These are phyloP conservation scores for Tetrao urogallus DNA, from an alignment of 2,113 vertebrate genomes.

Conservation along the genomic window DNA sequence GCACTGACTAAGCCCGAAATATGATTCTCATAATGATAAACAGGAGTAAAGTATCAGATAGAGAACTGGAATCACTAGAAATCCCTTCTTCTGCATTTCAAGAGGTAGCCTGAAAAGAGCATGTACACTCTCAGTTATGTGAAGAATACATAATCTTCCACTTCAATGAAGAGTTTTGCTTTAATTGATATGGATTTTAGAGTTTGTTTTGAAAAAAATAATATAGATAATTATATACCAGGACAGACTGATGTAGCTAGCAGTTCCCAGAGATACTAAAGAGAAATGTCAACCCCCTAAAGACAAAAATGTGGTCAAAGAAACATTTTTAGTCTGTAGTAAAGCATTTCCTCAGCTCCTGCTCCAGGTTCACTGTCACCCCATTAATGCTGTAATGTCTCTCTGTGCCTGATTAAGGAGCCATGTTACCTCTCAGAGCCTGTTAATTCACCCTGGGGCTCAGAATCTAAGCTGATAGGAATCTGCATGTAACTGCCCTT, in stretches of 20 bases:
- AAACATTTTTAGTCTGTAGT: not conserved
- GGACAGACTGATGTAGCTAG: constrained; percentile 24
- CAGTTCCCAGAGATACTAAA: constrained; percentile 44
- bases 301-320: constrained; percentile 1
- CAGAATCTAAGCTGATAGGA: not conserved
- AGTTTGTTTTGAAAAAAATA: constrained; percentile 49
- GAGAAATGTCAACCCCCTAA: constrained; percentile 18
- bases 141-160: not conserved
- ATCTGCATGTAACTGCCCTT: not conserved
- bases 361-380: not conserved
- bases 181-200: constrained; percentile 19
- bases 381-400: not conserved
- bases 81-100: not conserved
- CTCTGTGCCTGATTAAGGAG: not conserved
- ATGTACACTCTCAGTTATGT: not conserved
- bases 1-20: not conserved
- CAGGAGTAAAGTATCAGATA: not conserved
- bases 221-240: constrained; percentile 5
- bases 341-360: not conserved
- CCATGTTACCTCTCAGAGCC: not conserved
- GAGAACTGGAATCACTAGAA: not conserved
- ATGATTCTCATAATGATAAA: not conserved
- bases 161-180: constrained; percentile 30
- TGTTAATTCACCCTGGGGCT: not conserved
- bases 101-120: not conserved